Conservation (phyloP, 2,888 invertebrate species). For the Cerastis rubricosa region DNA sequence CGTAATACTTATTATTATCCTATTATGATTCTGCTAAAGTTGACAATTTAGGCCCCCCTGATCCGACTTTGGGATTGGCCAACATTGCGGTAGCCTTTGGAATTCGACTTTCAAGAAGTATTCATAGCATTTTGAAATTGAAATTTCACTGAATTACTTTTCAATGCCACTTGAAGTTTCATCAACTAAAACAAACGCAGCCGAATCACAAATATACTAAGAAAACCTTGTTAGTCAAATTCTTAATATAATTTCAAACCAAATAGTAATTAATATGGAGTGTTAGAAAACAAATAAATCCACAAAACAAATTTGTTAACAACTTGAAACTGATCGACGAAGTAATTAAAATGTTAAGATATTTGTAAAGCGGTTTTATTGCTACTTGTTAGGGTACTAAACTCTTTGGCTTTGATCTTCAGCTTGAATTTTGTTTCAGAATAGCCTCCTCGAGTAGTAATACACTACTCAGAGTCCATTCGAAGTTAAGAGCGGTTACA, state of each 20-base stretch:
- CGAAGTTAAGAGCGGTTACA: too few relatives aligned
- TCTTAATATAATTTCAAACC: constrained; percentile 9
- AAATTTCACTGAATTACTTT: neutral
- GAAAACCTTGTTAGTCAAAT: constrained; percentile 1
- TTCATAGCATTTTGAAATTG: neutral
- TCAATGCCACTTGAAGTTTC: neutral
- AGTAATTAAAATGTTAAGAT: constrained; percentile 47
- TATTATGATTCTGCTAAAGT: neutral
- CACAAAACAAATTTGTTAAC: constrained; percentile 39
- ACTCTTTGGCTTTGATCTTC: constrained; percentile 30
- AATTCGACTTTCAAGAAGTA: neutral
- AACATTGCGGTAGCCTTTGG: neutral
- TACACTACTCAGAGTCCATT: neutral
- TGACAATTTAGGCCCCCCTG: neutral
- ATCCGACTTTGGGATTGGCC: neutral
- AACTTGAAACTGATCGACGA: constrained; percentile 40
- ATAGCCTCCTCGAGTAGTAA: neutral
- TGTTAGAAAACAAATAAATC: constrained; percentile 36
- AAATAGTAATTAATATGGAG: constrained; percentile 33
- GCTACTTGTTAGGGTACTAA: constrained; percentile 11
- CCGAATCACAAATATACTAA: neutral
- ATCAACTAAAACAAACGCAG: neutral
- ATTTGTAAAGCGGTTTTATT: constrained; percentile 30
- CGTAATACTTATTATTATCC: neutral
- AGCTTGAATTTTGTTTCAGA: constrained; percentile 2